Evolutionary conservation across 2,113 vertebrate species (phyloP).

Genomic region (Caranx ignobilis): DNA sequence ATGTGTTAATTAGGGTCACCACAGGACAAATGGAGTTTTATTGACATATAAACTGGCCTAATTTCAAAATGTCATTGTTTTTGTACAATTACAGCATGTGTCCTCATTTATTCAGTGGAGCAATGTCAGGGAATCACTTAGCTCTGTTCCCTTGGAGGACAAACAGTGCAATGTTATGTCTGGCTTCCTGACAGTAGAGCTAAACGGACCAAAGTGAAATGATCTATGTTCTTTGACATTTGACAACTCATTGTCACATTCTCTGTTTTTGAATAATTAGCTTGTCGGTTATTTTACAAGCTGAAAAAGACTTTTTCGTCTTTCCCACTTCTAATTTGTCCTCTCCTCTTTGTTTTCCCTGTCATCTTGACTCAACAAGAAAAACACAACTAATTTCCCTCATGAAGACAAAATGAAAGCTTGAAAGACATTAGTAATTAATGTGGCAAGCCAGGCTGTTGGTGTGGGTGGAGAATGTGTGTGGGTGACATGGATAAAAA

Average conservation of each 20-base stretch:
- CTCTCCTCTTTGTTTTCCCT: conserved; percentile 55
- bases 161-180: conserved; percentile 32
- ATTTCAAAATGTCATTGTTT: conserved; percentile 45
- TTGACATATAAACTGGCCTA: conserved; percentile 23
- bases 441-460: conserved; percentile 51
- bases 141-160: conserved; percentile 44
- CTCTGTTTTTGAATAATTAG: conserved; percentile 63
- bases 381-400: conserved; percentile 73
- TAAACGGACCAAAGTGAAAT: conserved; percentile 39
- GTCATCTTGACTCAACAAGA: conserved; percentile 63
- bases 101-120: conserved; percentile 23
- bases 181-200: conserved; percentile 17
- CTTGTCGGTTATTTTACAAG: conserved; percentile 56
- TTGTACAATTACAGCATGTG: neutral
- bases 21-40: conserved; percentile 26
- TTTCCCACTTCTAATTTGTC: conserved; percentile 60
- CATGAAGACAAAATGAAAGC: conserved; percentile 68
- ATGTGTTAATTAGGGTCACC: conserved; percentile 19
- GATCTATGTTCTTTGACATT: conserved; percentile 54
- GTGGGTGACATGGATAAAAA: conserved; percentile 64
- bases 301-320: conserved; percentile 51
- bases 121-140: conserved; percentile 25
- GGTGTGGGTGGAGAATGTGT: conserved; percentile 51
- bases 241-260: conserved; percentile 61
- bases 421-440: conserved; percentile 76